phyloP scores from a whole-genome alignment of 92 coral and sea anemone genomes.

The Umimayanthus chanpuru region DNA sequence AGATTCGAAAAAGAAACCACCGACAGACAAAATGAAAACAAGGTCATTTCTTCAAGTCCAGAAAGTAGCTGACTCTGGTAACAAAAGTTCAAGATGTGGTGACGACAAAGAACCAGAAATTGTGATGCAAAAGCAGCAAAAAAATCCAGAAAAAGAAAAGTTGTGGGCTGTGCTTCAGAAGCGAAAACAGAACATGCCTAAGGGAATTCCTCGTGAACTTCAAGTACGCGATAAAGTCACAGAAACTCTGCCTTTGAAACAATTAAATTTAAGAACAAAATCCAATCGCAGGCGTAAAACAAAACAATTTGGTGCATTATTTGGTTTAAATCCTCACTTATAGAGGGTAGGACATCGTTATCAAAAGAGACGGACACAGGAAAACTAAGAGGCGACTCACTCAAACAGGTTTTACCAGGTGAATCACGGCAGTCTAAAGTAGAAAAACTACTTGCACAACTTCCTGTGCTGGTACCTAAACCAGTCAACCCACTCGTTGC shows the following conservation, averaged over 20 bases:
- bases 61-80: background rate
- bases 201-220: background rate
- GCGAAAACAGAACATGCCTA: background rate
- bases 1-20: background rate
- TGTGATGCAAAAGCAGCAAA: background rate
- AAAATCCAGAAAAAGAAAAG: background rate
- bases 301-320: background rate
- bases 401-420: background rate
- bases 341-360: background rate
- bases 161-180: background rate
- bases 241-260: background rate
- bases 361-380: background rate
- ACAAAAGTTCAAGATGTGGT: background rate
- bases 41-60: background rate
- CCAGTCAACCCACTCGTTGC: background rate
- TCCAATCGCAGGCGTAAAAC: background rate
- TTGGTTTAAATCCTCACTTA: background rate
- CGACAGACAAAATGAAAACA: background rate
- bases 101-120: background rate
- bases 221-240: background rate
- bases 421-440: constrained; percentile 13
- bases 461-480: constrained; percentile 35
- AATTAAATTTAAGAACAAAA: background rate
- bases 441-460: constrained; percentile 34
- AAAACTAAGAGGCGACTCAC: background rate